Evolutionary conservation across 2,113 vertebrate species (phyloP).

Genomic region (cattle (Bos taurus)): DNA sequence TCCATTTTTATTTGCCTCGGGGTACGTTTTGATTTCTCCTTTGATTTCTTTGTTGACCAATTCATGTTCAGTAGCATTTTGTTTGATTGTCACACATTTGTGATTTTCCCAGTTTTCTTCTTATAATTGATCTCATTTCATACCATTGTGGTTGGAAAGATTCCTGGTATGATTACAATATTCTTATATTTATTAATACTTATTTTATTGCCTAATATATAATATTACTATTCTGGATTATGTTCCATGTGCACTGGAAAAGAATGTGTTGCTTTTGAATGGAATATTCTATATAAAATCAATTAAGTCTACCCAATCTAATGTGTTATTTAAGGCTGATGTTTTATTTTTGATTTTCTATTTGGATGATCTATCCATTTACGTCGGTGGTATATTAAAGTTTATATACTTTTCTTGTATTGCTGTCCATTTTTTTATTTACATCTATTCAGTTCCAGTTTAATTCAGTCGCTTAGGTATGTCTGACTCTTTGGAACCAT

Average conservation of each 20-base stretch:
- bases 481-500: background rate
- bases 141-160: background rate
- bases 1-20: background rate
- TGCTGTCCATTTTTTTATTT: background rate
- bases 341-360: background rate
- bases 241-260: background rate
- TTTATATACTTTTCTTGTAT: background rate
- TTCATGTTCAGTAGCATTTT: background rate
- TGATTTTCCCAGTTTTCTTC: background rate
- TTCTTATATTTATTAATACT: background rate
- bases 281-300: background rate
- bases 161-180: background rate
- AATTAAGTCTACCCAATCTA: background rate
- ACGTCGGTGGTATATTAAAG: background rate
- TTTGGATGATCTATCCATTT: background rate
- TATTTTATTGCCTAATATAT: background rate
- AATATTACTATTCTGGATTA: background rate
- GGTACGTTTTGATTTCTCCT: background rate
- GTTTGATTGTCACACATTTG: background rate
- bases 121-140: background rate
- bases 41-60: background rate
- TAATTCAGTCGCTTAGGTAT: background rate
- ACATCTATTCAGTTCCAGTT: fast-evolving
- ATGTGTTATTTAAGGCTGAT: background rate
- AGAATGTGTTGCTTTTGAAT: background rate